Percentiles rank a stretch among this genome's conserved stretches.
These are phyloP conservation scores for Cephalotes varians DNA, from an alignment of 2,888 invertebrate species.

Conservation along the genomic window DNA sequence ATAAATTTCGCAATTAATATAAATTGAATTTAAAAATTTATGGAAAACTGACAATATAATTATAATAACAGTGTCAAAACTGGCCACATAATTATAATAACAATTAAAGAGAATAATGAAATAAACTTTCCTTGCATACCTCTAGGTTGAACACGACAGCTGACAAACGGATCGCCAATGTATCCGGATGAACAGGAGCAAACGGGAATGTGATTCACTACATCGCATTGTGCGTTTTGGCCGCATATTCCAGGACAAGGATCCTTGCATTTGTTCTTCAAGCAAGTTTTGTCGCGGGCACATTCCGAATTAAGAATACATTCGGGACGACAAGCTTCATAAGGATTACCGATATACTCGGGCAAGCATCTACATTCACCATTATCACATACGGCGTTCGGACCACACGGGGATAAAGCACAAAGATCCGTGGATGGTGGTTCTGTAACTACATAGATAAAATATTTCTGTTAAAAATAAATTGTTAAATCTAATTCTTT, in stretches of 20 bases:
- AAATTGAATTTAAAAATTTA: not conserved
- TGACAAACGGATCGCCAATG: conserved; percentile 86
- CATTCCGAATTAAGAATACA: conserved; percentile 94
- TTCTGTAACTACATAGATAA: conserved; percentile 60
- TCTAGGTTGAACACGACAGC: conserved; percentile 80
- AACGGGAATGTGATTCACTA: conserved; percentile 90
- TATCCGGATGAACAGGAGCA: conserved; percentile 87
- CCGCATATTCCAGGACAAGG: conserved; percentile 95
- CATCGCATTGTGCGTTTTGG: conserved; percentile 91
- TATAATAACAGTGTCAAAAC: not conserved
- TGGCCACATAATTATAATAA: not conserved
- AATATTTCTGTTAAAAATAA: not conserved
- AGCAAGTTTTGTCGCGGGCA: conserved; percentile 91
- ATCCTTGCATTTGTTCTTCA: conserved; percentile 93
- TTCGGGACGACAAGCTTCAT: conserved; percentile 92
- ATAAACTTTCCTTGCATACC: conserved; percentile 54
- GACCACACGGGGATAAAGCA: conserved; percentile 90
- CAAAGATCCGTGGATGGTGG: conserved; percentile 87
- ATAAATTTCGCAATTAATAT: conserved; percentile 6
- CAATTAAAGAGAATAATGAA: not conserved
- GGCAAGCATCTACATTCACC: conserved; percentile 91
- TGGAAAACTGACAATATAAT: not conserved
- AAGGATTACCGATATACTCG: conserved; percentile 91
- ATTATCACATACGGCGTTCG: conserved; percentile 91
- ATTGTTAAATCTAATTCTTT: not conserved